Conservation (phyloP, 2,888 invertebrate species). For the Linnaemya tessellans region DNA sequence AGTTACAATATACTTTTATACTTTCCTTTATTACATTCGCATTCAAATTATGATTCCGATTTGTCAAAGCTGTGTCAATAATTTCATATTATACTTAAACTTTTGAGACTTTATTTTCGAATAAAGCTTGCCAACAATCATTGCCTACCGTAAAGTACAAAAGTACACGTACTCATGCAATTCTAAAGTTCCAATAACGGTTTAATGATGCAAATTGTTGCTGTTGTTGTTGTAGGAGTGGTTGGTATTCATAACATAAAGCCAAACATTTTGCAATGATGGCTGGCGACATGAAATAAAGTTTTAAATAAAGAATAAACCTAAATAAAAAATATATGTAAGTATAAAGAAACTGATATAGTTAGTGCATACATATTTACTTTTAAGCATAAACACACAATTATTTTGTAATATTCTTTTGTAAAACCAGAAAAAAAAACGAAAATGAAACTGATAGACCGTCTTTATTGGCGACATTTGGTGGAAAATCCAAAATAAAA, state of each 20-base stretch:
- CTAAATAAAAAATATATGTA: slow-evolving; percentile 2
- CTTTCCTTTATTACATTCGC: too few relatives aligned
- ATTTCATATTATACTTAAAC: not conserved
- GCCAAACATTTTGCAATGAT: slow-evolving; percentile 54
- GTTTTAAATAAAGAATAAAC: slow-evolving; percentile 51
- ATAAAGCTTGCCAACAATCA: slow-evolving; percentile 12
- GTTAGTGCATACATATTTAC: slow-evolving; percentile 19
- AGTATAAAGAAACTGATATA: slow-evolving; percentile 35
- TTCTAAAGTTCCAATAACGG: slow-evolving; percentile 67
- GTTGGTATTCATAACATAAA: slow-evolving; percentile 59
- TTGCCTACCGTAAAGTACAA: slow-evolving; percentile 7
- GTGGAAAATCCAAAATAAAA: slow-evolving; percentile 58
- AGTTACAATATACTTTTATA: too few relatives aligned
- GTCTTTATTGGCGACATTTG: slow-evolving; percentile 53
- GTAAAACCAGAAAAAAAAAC: slow-evolving; percentile 17
- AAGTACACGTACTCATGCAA: slow-evolving; percentile 26
- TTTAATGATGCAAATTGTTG: slow-evolving; percentile 43
- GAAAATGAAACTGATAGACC: slow-evolving; percentile 50
- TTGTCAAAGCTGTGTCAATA: not conserved
- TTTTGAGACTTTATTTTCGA: not conserved
- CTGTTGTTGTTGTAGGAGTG: slow-evolving; percentile 49
- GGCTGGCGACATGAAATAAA: slow-evolving; percentile 52
- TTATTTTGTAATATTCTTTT: slow-evolving; percentile 59
- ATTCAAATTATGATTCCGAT: too few relatives aligned
- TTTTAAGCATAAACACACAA: slow-evolving; percentile 27